Base-by-base conservation (phyloP, 1,140 invertebrate species). In the Stegodyphus mimosarum region DNA sequence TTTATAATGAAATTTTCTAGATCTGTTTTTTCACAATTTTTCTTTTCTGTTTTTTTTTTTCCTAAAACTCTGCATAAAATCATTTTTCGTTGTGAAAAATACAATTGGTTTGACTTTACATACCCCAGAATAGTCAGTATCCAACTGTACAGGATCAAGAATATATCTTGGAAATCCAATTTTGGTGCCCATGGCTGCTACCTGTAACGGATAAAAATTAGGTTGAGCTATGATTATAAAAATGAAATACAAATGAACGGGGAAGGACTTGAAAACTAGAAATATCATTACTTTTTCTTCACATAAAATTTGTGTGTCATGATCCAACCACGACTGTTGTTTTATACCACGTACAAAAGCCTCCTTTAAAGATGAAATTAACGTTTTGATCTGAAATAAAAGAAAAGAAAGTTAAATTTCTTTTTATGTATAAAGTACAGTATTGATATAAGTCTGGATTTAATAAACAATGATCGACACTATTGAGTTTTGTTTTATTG, bases 251-350 rank as follows among this genome's bases (percentile, higher is more conserved):
- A 3, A 33, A 33, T 33, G 33, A 33, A 3, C 33, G 33, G 17
- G 17, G 15, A 60, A 60, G 9, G 9, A 60, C 5, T 69, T 69
- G 9, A 69, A 9, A 48, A 69, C 2, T 69, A 69, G 2, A 69
- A n/a, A 69, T 69, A 85, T 81, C 75, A 60, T 88, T 77, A 93
- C 92, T 90, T 94, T 94, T 81, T 92, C 91, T 87, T 92, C 89
- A 15, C 93, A 93, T 48, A 92, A 91, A 10, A 89, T 88, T 89
- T 92, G 91, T 1, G 93, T 94, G 50, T 91, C 90, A 18, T 92
- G 90, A 87, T 94, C 93, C 81, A 94, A 91, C 94, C 94, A 94
- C n/a, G 91, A 90, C 70, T 93, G 92, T 53, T 92, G 89, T 60
- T 91, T 88, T 64, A 94, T 91, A 6, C 93, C 90, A 13, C 92